These are phyloP conservation scores for Leptodactylus fuscus DNA, from an alignment of 2,113 vertebrate species.

Conservation along the genomic window DNA sequence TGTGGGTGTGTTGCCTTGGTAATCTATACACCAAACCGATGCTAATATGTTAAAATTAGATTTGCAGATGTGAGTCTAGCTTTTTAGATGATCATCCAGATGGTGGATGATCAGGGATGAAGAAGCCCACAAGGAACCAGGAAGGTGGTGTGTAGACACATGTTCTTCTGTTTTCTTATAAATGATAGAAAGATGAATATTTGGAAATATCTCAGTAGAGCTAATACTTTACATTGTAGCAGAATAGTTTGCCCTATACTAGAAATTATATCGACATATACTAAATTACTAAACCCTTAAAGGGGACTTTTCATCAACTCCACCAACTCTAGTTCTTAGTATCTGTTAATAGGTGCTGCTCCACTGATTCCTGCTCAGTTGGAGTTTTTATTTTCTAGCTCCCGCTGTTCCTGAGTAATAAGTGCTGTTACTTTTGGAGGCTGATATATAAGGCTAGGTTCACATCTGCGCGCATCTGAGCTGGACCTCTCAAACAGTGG, in stretches of 20 bases:
- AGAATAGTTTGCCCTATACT: background rate
- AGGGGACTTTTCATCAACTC: too few relatives aligned
- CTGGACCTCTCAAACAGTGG: too few relatives aligned
- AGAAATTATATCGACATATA: too few relatives aligned
- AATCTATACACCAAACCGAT: conserved; percentile 11
- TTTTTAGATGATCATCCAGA: conserved; percentile 6
- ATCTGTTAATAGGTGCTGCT: too few relatives aligned
- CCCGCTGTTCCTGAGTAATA: too few relatives aligned
- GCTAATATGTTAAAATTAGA: conserved; percentile 22
- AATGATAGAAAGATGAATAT: background rate
- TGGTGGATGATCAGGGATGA: conserved; percentile 34
- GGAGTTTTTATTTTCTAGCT: too few relatives aligned
- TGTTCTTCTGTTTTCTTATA: conserved; percentile 14
- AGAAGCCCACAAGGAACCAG: conserved; percentile 20
- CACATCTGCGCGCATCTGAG: too few relatives aligned
- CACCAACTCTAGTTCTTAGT: too few relatives aligned
- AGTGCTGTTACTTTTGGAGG: too few relatives aligned
- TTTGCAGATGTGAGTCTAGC: conserved; percentile 40
- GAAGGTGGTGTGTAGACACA: background rate
- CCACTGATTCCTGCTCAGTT: too few relatives aligned
- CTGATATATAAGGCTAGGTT: too few relatives aligned
- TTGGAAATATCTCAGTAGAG: background rate
- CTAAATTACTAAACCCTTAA: too few relatives aligned
- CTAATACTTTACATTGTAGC: background rate
- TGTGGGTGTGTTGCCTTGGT: conserved; percentile 32